Conservation (phyloP, 2,888 invertebrate species). For the Spodoptera exigua region DNA sequence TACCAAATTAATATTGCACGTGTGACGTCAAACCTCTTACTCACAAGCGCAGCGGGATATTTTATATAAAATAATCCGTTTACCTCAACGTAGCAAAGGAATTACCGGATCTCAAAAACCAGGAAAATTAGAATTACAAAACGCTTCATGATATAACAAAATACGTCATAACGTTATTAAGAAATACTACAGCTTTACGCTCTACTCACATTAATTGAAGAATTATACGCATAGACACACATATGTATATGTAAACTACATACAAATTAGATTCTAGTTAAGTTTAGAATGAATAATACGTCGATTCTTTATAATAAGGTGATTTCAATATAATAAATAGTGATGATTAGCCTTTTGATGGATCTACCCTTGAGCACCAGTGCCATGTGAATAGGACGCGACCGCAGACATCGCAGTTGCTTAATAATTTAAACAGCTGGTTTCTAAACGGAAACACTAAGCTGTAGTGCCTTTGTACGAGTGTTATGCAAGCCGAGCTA, state of each 20-base stretch:
- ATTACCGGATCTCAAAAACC: slow-evolving; percentile 53
- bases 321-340: slow-evolving; percentile 49
- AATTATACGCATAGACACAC: slow-evolving; percentile 31
- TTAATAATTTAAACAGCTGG: slow-evolving; percentile 73
- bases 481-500: slow-evolving; percentile 76
- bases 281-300: slow-evolving; percentile 17
- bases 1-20: slow-evolving; percentile 52
- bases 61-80: slow-evolving; percentile 54
- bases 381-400: slow-evolving; percentile 58
- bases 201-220: slow-evolving; percentile 25
- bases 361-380: slow-evolving; percentile 60
- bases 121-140: slow-evolving; percentile 53
- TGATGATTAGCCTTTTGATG: slow-evolving; percentile 55
- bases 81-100: slow-evolving; percentile 49
- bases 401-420: slow-evolving; percentile 70
- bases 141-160: slow-evolving; percentile 45
- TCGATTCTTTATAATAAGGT: slow-evolving; percentile 20
- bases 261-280: slow-evolving; percentile 15
- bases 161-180: slow-evolving; percentile 47
- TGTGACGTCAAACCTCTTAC: slow-evolving; percentile 64
- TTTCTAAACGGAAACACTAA: slow-evolving; percentile 82
- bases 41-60: slow-evolving; percentile 51
- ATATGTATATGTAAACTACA: slow-evolving; percentile 8
- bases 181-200: slow-evolving; percentile 33
- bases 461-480: slow-evolving; percentile 71